Conservation (phyloP, 2,797 vertebrate species). For the Cossypha polioptera region DNA sequence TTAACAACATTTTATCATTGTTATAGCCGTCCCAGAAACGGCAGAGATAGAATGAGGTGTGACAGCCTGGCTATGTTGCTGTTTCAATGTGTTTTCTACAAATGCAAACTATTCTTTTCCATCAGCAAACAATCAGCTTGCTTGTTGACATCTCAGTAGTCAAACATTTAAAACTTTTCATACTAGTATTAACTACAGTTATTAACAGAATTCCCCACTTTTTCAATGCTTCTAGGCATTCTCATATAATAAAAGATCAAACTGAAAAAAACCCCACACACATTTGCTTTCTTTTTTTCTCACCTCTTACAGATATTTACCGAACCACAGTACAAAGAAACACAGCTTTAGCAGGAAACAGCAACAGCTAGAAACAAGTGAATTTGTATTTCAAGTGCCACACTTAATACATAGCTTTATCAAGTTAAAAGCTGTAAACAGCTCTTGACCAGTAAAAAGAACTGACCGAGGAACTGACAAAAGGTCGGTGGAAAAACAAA, state of each 20-base stretch:
- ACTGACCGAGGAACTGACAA: background rate
- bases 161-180: background rate
- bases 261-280: rapidly evolving
- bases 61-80: background rate
- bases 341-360: background rate
- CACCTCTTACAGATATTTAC: background rate
- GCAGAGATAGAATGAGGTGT: background rate
- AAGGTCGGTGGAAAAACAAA: background rate
- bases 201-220: background rate
- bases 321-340: background rate
- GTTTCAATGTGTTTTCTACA: background rate
- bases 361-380: background rate
- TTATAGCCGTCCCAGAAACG: background rate
- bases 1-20: background rate
- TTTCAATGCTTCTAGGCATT: background rate
- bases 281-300: background rate
- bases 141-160: background rate
- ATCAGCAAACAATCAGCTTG: background rate
- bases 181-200: background rate
- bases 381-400: background rate
- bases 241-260: background rate
- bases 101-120: background rate
- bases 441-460: background rate
- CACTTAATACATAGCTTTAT: background rate
- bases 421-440: background rate